Percentiles rank a stretch among this genome's conserved stretches.
These are phyloP conservation scores for Cathartes aura DNA, from an alignment of 2,113 vertebrate genomes.

Conservation along the genomic window DNA sequence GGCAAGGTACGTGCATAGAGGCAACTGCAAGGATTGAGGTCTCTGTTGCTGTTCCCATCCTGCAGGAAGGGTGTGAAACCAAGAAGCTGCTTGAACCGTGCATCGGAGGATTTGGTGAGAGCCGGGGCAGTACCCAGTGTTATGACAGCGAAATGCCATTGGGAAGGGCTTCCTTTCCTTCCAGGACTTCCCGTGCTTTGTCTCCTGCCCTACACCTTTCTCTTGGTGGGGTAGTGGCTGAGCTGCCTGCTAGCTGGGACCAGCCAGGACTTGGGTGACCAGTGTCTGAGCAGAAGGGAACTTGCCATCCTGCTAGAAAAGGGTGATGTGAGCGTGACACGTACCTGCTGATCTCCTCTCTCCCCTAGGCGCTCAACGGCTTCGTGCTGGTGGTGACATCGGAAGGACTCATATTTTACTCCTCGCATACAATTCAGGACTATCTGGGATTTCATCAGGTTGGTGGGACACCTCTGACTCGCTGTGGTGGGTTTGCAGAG, in stretches of 20 bases:
- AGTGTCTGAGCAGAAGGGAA: not conserved
- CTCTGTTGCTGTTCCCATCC: not conserved
- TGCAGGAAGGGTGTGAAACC: not conserved
- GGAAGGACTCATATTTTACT: slow-evolving; percentile 80
- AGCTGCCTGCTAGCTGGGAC: not conserved
- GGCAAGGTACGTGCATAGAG: not conserved
- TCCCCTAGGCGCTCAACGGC: slow-evolving; percentile 76
- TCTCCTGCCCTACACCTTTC: not conserved
- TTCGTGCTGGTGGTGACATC: slow-evolving; percentile 79
- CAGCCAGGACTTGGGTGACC: not conserved
- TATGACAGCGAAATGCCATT: not conserved
- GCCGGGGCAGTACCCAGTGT: not conserved
- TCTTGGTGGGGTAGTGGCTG: not conserved
- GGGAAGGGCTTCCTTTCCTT: not conserved
- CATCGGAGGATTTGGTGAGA: not conserved
- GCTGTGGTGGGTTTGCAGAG: not conserved
- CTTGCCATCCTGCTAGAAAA: not conserved
- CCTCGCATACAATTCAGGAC: slow-evolving; percentile 81
- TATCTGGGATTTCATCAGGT: slow-evolving; percentile 84
- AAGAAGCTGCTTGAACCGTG: not conserved
- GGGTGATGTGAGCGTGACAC: rapidly evolving
- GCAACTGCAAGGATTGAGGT: not conserved
- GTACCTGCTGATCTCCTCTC: not conserved
- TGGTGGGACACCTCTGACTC: not conserved
- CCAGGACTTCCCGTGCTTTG: not conserved